Conservation (phyloP, 2,113 vertebrate species). For the Parus major region DNA sequence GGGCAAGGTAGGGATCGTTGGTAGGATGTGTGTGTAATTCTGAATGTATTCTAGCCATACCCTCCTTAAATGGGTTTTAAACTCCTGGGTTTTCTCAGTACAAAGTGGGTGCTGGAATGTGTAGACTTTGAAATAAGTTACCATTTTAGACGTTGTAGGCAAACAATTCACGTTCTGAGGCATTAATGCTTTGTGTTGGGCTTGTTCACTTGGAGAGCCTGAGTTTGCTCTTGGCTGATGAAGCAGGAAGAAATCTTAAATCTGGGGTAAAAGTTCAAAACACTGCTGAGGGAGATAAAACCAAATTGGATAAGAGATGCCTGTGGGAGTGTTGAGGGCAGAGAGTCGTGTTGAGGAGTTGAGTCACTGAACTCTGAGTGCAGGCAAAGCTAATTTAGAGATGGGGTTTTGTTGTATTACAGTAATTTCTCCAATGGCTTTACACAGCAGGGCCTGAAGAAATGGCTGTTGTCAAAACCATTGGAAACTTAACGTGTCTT, state of each 20-base stretch:
- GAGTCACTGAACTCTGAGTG: not conserved
- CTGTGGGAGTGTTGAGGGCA: not conserved
- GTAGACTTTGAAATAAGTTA: not conserved
- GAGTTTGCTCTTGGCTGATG: not conserved
- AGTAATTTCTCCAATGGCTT: not conserved
- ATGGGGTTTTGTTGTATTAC: not conserved
- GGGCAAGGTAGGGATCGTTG: not conserved
- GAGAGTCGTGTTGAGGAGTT: not conserved
- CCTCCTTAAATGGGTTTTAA: not conserved
- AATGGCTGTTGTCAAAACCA: not conserved
- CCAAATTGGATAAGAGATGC: not conserved
- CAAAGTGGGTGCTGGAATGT: not conserved
- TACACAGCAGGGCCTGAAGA: not conserved
- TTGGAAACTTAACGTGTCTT: not conserved
- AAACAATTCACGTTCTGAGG: accelerated
- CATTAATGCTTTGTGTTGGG: not conserved
- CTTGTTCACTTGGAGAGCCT: not conserved
- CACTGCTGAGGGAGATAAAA: not conserved
- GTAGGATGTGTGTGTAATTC: not conserved
- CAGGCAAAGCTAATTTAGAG: not conserved
- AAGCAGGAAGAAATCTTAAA: not conserved
- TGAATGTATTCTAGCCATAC: not conserved
- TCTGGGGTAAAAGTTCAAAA: not conserved
- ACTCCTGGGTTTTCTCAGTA: not conserved
- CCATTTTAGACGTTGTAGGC: not conserved